A percentile compares a stretch with the other conserved stretches of the same genome.
Evolutionary conservation across 2,888 invertebrate genomes (phyloP).

Genomic region (Nemotelus nigrinus): DNA sequence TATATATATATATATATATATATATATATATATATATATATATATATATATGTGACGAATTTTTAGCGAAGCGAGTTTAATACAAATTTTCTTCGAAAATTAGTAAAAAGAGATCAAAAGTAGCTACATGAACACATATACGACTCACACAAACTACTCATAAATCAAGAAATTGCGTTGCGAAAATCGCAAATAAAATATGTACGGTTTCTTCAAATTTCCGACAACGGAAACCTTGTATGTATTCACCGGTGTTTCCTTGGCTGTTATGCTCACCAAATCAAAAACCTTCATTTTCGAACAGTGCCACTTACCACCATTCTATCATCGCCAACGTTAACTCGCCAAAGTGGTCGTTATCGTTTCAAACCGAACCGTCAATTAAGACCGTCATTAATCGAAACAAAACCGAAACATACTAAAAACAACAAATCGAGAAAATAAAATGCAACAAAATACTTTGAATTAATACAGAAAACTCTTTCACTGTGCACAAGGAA

Average conservation of each 20-base stretch:
- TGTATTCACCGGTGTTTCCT: slow-evolving; percentile 22
- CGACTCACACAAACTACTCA: too few species aligned
- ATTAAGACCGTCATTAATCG: not conserved
- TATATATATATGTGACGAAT: too few species aligned
- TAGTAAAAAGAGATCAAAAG: too few species aligned
- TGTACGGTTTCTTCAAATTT: not conserved
- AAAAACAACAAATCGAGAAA: not conserved
- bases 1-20: too few species aligned
- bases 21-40: too few species aligned
- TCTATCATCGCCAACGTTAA: not conserved
- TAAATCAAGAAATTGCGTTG: not conserved
- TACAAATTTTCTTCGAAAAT: too few species aligned
- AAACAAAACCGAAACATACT: not conserved
- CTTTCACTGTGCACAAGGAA: slow-evolving; percentile 16
- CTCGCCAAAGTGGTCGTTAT: not conserved
- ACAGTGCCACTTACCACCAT: not conserved
- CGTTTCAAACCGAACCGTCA: not conserved
- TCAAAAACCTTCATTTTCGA: slow-evolving; percentile 24
- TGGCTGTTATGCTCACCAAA: not conserved
- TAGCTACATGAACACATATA: too few species aligned
- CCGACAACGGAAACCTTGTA: slow-evolving; percentile 24
- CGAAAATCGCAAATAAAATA: not conserved
- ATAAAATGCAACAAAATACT: slow-evolving; percentile 12
- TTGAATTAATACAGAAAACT: not conserved
- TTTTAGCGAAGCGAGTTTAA: too few species aligned